These are phyloP conservation scores for Matsumyia berberina DNA, from an alignment of 2,888 invertebrate genomes.

Conservation along the genomic window DNA sequence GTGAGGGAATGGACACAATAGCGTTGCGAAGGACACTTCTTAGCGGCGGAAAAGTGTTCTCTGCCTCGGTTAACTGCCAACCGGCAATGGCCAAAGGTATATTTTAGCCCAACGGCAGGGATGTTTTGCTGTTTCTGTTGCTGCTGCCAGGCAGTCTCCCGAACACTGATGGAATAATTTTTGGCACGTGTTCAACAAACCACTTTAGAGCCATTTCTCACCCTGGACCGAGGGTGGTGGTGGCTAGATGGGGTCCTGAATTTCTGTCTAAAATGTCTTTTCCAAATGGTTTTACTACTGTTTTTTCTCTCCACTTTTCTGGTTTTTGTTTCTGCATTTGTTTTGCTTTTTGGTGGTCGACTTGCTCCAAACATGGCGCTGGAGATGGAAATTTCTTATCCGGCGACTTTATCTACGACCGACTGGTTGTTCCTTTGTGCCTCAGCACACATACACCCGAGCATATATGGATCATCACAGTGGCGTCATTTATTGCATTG, in stretches of 20 bases:
- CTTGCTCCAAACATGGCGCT: conserved; percentile 25
- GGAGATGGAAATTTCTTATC: conserved; percentile 63
- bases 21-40: conserved; percentile 59
- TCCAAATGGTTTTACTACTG: conserved; percentile 50
- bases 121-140: conserved; percentile 30
- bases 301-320: conserved; percentile 12
- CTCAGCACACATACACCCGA: not conserved
- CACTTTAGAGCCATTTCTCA: conserved; percentile 73
- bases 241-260: conserved; percentile 30
- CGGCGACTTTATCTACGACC: conserved; percentile 55
- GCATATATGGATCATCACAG: conserved; percentile 71
- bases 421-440: not conserved
- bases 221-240: conserved; percentile 5
- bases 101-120: conserved; percentile 28
- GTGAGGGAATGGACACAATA: conserved; percentile 64
- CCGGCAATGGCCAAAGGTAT: conserved; percentile 33
- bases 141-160: conserved; percentile 55
- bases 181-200: conserved; percentile 76
- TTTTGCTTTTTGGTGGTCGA: conserved; percentile 59
- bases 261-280: conserved; percentile 60
- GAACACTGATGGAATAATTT: conserved; percentile 69
- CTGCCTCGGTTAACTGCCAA: conserved; percentile 64
- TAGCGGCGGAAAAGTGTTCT: conserved; percentile 33
- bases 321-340: conserved; percentile 33
- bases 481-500: conserved; percentile 75